A percentile compares a stretch with the other conserved stretches of the same genome.
Evolutionary conservation across 2,797 vertebrate species (phyloP).

Genomic region (Novumbra hubbsi): DNA sequence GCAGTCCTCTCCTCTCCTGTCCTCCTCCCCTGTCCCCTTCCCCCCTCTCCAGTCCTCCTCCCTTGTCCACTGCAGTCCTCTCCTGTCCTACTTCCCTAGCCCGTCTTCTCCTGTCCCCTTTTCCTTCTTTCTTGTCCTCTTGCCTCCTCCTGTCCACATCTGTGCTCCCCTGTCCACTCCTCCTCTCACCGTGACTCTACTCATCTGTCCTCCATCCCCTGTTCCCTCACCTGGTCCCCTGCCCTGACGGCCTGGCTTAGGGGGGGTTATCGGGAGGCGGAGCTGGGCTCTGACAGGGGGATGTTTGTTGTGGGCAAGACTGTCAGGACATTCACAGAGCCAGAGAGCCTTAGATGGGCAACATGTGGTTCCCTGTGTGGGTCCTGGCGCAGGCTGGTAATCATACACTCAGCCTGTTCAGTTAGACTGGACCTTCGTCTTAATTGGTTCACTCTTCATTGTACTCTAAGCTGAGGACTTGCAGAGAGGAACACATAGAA

Average conservation of each 20-base stretch:
- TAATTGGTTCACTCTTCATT: neutral
- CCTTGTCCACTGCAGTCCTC: neutral
- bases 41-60: too few species aligned
- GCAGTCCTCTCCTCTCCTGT: neutral
- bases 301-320: neutral
- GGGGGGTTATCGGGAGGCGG: neutral
- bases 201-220: slow-evolving; percentile 18
- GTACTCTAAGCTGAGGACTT: neutral
- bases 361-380: neutral
- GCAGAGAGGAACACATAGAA: neutral
- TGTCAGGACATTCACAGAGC: neutral
- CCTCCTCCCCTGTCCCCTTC: slow-evolving; percentile 36
- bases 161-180: neutral
- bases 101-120: neutral
- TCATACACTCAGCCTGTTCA: neutral
- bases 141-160: neutral
- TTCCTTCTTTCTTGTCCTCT: neutral
- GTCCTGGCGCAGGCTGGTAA: neutral
- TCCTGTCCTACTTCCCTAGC: slow-evolving; percentile 17
- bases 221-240: slow-evolving; percentile 30
- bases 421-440: neutral
- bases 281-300: neutral
- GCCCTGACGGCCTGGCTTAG: neutral
- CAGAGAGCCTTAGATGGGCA: neutral
- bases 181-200: slow-evolving; percentile 15